Conservation (phyloP, 1,140 invertebrate genomes). For the Protaetia brevitarsis region DNA sequence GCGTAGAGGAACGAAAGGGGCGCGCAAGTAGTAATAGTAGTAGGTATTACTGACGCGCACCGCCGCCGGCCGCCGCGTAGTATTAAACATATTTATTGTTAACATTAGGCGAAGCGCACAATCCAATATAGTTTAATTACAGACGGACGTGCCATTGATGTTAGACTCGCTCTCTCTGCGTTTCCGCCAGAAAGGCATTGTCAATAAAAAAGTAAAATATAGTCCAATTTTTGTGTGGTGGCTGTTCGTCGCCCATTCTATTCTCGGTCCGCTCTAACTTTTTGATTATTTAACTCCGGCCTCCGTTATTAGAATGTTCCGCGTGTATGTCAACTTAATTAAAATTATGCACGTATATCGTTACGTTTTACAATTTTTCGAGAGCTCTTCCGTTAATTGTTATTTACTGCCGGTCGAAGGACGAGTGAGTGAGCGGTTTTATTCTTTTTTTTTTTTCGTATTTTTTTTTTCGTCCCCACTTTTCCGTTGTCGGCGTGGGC, state of each 20-base stretch:
- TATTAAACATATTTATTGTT: conserved; percentile 38
- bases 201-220: conserved; percentile 38
- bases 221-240: conserved; percentile 22
- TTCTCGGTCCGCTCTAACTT: conserved; percentile 16
- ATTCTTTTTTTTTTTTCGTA: no score
- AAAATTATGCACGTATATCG: conserved; percentile 19
- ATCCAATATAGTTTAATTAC: conserved; percentile 37
- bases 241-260: conserved; percentile 9
- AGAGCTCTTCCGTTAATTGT: conserved; percentile 12
- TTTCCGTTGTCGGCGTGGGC: not conserved
- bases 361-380: conserved; percentile 17
- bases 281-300: conserved; percentile 22
- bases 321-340: conserved; percentile 19
- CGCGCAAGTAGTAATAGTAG: conserved; percentile 30
- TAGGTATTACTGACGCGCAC: no score
- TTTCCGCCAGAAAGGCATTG: conserved; percentile 29
- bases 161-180: conserved; percentile 27
- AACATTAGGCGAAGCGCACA: conserved; percentile 33
- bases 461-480: not conserved
- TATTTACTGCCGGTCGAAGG: conserved; percentile 11
- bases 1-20: conserved; percentile 26
- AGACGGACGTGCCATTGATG: conserved; percentile 32
- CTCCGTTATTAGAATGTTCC: conserved; percentile 23
- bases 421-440: conserved; percentile 5
- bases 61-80: no score